Conservation (phyloP, 2,888 invertebrate species). For the Zygogramma bicolorata region DNA sequence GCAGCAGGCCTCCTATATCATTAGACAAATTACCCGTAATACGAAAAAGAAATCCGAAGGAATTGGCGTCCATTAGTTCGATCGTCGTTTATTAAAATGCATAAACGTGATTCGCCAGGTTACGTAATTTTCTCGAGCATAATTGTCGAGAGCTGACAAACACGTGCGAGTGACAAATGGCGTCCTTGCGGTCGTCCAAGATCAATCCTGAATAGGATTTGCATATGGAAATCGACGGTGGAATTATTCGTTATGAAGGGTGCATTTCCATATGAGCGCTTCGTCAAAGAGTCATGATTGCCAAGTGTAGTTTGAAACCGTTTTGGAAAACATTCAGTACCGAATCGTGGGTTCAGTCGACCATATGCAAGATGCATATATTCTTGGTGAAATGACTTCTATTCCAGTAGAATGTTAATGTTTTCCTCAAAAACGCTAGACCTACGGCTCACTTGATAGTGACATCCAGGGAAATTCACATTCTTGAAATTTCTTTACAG, state of each 20-base stretch:
- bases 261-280: too few relatives aligned
- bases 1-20: not conserved
- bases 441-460: too few relatives aligned
- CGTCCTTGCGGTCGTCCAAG: conserved; percentile 1
- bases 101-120: conserved; percentile 7
- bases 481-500: too few relatives aligned
- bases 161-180: not conserved
- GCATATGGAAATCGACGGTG: not conserved
- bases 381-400: too few relatives aligned
- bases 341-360: too few relatives aligned
- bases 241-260: not conserved
- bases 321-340: too few relatives aligned
- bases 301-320: too few relatives aligned
- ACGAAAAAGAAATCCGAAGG: not conserved
- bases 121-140: conserved; percentile 3
- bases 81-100: not conserved
- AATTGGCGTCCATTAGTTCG: not conserved
- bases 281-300: too few relatives aligned
- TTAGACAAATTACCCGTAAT: not conserved
- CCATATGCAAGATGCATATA: too few relatives aligned
- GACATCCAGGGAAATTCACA: too few relatives aligned
- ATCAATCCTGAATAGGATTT: not conserved
- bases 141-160: conserved; percentile 10
- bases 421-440: too few relatives aligned
- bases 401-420: too few relatives aligned